These are phyloP conservation scores for Bombus breviceps DNA, from an alignment of 1,140 invertebrate genomes.

Conservation along the genomic window DNA sequence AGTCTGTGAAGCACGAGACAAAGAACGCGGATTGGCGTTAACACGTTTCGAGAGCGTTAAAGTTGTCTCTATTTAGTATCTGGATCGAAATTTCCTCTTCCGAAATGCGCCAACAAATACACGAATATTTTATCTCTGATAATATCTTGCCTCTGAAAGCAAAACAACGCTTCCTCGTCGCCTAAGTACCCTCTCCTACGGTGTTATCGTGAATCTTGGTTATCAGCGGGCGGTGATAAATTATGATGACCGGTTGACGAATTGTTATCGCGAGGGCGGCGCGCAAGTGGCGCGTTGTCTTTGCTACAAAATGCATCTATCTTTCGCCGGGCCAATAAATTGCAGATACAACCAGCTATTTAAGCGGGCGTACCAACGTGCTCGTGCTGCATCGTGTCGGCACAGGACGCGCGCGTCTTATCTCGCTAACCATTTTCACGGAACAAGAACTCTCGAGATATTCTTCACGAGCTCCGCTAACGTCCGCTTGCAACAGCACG, in stretches of 20 bases:
- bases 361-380: conserved; percentile 47
- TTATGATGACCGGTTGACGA: conserved; percentile 51
- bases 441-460: conserved; percentile 50
- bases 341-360: conserved; percentile 56
- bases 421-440: conserved; percentile 58
- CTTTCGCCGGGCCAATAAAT: conserved; percentile 58
- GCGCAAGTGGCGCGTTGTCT: conserved; percentile 41
- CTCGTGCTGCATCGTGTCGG: background rate
- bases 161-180: background rate
- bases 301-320: conserved; percentile 51
- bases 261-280: conserved; percentile 38
- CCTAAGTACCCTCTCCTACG: background rate
- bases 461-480: conserved; percentile 43
- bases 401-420: conserved; percentile 47
- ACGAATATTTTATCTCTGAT: background rate
- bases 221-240: conserved; percentile 16
- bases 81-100: background rate
- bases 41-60: no score
- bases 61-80: no score
- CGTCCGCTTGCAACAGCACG: conserved; percentile 7
- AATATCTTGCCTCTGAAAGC: background rate
- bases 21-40: background rate
- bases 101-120: background rate
- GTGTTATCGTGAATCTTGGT: conserved; percentile 33
- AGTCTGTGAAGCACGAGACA: no score